Conservation (phyloP, 64 coral and sea anemone species). For the Anthopleura sola region DNA sequence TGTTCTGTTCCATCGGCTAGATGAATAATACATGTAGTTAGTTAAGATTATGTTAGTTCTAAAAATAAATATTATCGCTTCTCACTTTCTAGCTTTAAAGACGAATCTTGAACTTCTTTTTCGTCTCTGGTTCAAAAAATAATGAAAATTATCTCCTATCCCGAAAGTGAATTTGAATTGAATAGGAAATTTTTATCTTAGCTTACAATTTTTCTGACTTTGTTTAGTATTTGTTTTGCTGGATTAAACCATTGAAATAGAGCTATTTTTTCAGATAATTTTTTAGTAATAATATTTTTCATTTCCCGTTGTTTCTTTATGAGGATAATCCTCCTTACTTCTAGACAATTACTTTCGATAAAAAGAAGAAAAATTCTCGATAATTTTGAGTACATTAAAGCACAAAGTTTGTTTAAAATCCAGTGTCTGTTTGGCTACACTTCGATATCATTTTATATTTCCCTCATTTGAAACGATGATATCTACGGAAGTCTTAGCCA, state of each 20-base stretch:
- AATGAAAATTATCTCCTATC: too few species aligned
- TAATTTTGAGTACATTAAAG: too few species aligned
- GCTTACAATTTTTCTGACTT: not conserved
- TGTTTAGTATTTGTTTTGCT: not conserved
- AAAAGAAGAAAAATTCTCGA: not conserved
- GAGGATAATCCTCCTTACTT: not conserved
- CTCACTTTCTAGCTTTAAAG: not conserved
- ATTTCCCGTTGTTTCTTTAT: too few species aligned
- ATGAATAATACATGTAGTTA: conserved; percentile 58
- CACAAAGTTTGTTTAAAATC: too few species aligned
- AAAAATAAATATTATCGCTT: conserved; percentile 50
- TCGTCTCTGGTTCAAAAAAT: not conserved
- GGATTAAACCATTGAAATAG: not conserved
- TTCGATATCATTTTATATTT: not conserved
- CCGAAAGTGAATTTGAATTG: too few species aligned
- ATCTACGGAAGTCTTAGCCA: not conserved
- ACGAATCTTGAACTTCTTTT: not conserved
- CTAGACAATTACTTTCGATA: not conserved
- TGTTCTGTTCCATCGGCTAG: not conserved
- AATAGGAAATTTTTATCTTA: too few species aligned
- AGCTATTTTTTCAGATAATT: not conserved
- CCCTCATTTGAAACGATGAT: not conserved
- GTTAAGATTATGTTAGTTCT: conserved; percentile 54
- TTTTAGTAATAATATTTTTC: too few species aligned
- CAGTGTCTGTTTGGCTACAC: not conserved